phyloP scores from a whole-genome alignment of 2,113 vertebrate genomes.

The Tauraco erythrolophus region DNA sequence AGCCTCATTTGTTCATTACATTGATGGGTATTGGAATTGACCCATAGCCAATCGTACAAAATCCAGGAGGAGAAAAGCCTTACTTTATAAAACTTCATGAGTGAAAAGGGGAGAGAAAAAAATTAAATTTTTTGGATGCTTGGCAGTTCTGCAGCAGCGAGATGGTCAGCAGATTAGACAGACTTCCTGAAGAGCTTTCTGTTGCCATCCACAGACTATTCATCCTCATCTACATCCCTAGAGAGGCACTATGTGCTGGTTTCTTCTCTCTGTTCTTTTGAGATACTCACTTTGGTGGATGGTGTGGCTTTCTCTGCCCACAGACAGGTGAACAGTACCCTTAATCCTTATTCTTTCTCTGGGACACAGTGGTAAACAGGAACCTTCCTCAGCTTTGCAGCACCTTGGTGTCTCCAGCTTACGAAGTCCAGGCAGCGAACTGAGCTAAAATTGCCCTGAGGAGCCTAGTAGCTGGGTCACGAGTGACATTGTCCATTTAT shows the following conservation, averaged over 20 bases:
- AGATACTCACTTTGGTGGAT: neutral
- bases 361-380: neutral
- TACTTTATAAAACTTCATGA: neutral
- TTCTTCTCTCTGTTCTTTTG: neutral
- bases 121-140: neutral
- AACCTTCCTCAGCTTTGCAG: neutral
- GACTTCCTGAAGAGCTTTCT: neutral
- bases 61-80: neutral
- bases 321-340: neutral
- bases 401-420: neutral
- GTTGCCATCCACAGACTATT: neutral
- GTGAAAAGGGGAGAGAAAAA: neutral
- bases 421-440: neutral
- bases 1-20: neutral
- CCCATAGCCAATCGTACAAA: neutral
- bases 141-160: neutral
- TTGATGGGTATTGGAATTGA: neutral
- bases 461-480: neutral
- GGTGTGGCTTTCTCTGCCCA: neutral
- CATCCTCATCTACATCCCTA: neutral
- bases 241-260: neutral
- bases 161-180: neutral
- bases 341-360: neutral
- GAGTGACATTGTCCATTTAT: neutral
- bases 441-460: neutral